Evolutionary conservation across 2,888 invertebrate species (phyloP), one percentile per base, ranked within the genome.

Genomic region (Lasioglossum vierecki): DNA sequence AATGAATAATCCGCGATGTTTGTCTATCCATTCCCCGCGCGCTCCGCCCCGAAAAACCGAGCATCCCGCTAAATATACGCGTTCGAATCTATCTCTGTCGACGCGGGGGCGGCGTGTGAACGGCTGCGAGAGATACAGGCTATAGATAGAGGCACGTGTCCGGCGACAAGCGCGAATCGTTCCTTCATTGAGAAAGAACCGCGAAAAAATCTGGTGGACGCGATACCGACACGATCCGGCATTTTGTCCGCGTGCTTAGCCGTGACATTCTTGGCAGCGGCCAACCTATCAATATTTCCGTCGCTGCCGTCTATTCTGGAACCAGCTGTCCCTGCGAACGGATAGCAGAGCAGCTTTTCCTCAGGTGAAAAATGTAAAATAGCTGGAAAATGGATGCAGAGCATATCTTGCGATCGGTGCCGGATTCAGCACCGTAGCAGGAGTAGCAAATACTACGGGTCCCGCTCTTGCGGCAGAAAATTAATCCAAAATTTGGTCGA

Each of bases 201-300:
- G 18, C 15, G 4, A 74, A 74, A 84, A 75, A 83, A 78, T 73
- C 73, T 11, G 22, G 49, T 30, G 53, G 49, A 26, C 39, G 18
- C 46, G 6, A 26, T 8, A 30, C 26, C 35, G 35, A 53, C 30
- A 57, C 57, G 53, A 13, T 26, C 63, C 49, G 26, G 35, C 53
- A 39, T 82, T 72, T 60, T 30, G 78, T 60, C 26, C 72, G 78
- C 44, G 70, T 35, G 60, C 41, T 76, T 84, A 84, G 79, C 84
- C 84, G 84, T 84, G 79, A 84, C 84, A 84, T 79, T 84, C 79
- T 84, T 84, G 84, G 84, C 84, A 84, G 49, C 63, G 44, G 53
- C 8, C 30, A 18, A 5, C 35, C 78, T 70, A 84, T 76, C 84
- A 84, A 84, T 84, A 84, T 84, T 84, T 84, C 70, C 71, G 84